Evolutionary conservation across 1,140 invertebrate species (phyloP).

Genomic region (Trachymyrmex cornetzi): DNA sequence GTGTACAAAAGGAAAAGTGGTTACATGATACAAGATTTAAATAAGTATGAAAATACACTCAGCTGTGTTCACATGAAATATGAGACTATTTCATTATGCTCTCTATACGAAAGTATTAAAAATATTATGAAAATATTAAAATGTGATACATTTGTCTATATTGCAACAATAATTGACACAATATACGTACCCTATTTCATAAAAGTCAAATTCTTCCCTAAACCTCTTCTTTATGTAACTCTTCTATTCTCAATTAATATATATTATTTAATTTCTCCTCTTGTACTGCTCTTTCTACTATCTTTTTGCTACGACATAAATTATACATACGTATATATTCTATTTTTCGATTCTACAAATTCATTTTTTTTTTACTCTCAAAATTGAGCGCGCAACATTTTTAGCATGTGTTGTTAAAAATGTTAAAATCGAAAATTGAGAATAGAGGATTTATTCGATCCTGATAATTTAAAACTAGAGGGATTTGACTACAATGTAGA

Average conservation of each 20-base stretch:
- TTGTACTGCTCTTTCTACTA: not conserved
- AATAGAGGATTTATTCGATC: not conserved
- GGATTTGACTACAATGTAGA: not conserved
- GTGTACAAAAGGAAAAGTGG: slow-evolving; percentile 30
- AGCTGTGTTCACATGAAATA: slow-evolving; percentile 18
- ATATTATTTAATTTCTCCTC: not conserved
- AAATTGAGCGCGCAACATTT: not conserved
- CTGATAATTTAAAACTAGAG: not conserved
- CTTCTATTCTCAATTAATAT: slow-evolving; percentile 2
- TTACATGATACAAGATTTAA: slow-evolving; percentile 10
- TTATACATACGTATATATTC: not conserved
- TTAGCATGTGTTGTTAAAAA: not conserved
- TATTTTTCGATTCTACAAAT: not conserved
- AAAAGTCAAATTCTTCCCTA: not conserved
- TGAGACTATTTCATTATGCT: slow-evolving; percentile 35
- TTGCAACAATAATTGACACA: slow-evolving; percentile 31
- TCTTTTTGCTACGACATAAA: not conserved
- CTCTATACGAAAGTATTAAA: slow-evolving; percentile 12
- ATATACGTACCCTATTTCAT: slow-evolving; percentile 29
- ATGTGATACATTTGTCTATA: slow-evolving; percentile 26
- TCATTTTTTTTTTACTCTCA: not conserved
- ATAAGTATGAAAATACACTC: not conserved
- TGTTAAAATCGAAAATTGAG: not conserved
- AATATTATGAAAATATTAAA: not conserved
- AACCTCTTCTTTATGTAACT: not conserved